These are phyloP conservation scores for Dinothrombium tinctorium DNA, from an alignment of 1,140 invertebrate species.

Conservation along the genomic window DNA sequence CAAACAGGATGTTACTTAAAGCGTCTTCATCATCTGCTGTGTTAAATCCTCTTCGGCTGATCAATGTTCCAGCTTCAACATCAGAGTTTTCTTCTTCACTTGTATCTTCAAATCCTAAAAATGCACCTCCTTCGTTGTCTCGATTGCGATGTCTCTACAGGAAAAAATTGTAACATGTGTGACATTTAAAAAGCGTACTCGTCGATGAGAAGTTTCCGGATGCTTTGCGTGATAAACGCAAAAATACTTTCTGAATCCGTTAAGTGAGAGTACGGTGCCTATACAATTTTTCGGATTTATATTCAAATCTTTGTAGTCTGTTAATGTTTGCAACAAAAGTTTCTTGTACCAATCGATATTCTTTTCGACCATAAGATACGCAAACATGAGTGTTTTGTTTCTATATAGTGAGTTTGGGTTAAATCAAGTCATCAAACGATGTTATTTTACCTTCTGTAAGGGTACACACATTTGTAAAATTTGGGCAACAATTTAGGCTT, in stretches of 20 bases:
- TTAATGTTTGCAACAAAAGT: constrained; percentile 54
- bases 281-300: constrained; percentile 92
- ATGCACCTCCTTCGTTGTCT: constrained; percentile 13
- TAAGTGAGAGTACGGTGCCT: constrained; percentile 82
- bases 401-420: constrained; percentile 28
- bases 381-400: constrained; percentile 77
- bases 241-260: constrained; percentile 88
- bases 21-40: constrained; percentile 8
- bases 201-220: constrained; percentile 25
- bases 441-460: constrained; percentile 78
- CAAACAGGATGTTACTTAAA: constrained; percentile 19
- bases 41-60: not conserved
- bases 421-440: constrained; percentile 7
- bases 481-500: constrained; percentile 58
- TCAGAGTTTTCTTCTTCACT: constrained; percentile 29
- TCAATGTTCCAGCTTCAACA: constrained; percentile 27
- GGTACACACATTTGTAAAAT: constrained; percentile 81
- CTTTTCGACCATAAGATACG: constrained; percentile 68
- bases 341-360: constrained; percentile 75
- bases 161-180: not conserved
- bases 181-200: too few species aligned
- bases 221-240: constrained; percentile 95
- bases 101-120: constrained; percentile 18
- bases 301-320: constrained; percentile 47
- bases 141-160: not conserved